These are phyloP conservation scores for Borostomias antarcticus DNA, from an alignment of 2,797 vertebrate species.

Conservation along the genomic window DNA sequence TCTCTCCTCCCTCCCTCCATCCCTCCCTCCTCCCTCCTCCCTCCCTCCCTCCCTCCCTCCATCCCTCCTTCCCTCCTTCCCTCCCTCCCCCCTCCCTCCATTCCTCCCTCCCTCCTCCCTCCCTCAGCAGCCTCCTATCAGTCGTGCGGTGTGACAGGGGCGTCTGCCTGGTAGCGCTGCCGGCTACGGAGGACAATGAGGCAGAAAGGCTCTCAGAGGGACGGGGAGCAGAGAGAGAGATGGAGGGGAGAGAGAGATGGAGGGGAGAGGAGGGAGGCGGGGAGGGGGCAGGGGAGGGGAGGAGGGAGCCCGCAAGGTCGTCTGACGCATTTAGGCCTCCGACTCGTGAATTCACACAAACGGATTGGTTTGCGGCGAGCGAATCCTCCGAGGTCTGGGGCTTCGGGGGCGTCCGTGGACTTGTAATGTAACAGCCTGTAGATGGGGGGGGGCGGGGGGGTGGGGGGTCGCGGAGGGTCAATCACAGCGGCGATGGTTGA, in stretches of 20 bases:
- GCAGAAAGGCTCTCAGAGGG: constrained; percentile 52
- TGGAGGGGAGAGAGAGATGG: not conserved
- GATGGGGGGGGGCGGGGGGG: too few species aligned
- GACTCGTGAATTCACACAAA: constrained; percentile 18
- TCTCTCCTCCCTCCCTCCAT: constrained; percentile 17
- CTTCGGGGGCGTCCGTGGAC: not conserved
- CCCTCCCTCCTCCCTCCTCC: not conserved
- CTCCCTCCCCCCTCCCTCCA: not conserved
- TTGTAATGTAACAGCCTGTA: too few species aligned
- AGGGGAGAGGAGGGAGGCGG: not conserved
- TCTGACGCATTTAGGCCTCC: constrained; percentile 26
- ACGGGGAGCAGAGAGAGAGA: constrained; percentile 32
- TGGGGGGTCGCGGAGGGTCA: too few species aligned
- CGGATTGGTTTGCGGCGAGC: constrained; percentile 27
- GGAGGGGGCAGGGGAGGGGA: not conserved
- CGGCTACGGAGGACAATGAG: constrained; percentile 48
- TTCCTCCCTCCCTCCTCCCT: too few species aligned
- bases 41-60: not conserved
- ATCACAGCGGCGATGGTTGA: too few species aligned
- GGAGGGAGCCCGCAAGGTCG: constrained; percentile 42
- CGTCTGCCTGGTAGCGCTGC: constrained; percentile 33
- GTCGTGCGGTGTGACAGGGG: constrained; percentile 46
- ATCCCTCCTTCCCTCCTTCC: constrained; percentile 19
- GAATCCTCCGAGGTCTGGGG: constrained; percentile 17
- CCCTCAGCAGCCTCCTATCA: constrained; percentile 34